Evolutionary conservation across 2,113 vertebrate species (phyloP), one percentile per base, ranked within the genome.

Genomic region (Monarcha castaneiventris): DNA sequence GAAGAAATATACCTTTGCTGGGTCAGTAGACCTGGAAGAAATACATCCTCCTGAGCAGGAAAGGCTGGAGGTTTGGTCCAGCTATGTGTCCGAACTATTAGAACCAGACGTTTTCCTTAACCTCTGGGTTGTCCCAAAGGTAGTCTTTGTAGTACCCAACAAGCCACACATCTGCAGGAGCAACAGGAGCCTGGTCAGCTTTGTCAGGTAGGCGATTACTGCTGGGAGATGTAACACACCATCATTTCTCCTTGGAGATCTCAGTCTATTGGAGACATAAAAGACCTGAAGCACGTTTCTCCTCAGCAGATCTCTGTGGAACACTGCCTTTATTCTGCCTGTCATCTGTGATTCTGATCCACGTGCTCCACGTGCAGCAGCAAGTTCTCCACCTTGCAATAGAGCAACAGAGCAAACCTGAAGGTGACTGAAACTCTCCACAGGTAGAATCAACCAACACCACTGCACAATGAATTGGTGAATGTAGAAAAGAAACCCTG

Each of bases 251-350:
- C 71, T 52, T 26, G 4, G 64, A 75, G 35, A 64, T 33, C 33
- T 69, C 58, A 8, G 56, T n/a, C 56, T 22, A 0, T 0, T 19
- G 17, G 13, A 67, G 39, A 73, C 14, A 30, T 13, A 16, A 82
- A 91, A 67, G 37, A n/a, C 20, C 41, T 7, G 18, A 78, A 30
- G 11, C 13, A 25, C 1, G 0, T 49, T 63, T 35, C 62, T 74
- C 33, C 49, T 48, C 54, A 27, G 39, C 52, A 73, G 30, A 10
- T 13, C 44, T 25, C 41, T 37, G 27, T 3, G 20, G 35, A 23
- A 61, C 22, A 6, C 33, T 27, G 37, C 39, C 32, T 54, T 77
- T 22, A 49, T 17, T 25, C 67, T 52, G 20, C 14, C 11, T 48
- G 29, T 29, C 11, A 10, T 5, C 18, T 48, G 27, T 21, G 16